These are phyloP conservation scores for Tetheella fluctuosa DNA, from an alignment of 2,888 invertebrate species.

Conservation along the genomic window DNA sequence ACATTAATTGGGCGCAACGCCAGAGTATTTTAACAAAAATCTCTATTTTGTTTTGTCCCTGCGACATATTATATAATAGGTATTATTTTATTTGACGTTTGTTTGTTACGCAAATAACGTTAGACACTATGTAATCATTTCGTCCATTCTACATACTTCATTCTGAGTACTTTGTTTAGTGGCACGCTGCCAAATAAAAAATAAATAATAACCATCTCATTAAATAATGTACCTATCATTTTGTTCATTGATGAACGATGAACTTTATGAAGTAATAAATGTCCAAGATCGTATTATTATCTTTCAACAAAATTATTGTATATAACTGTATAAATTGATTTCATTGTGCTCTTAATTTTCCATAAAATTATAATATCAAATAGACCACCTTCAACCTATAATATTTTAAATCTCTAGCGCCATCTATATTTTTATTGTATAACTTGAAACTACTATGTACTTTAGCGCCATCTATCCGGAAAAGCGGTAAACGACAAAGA, in stretches of 20 bases:
- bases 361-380: too few relatives aligned
- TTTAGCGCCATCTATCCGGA: not conserved
- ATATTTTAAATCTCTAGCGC: not conserved
- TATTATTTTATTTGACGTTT: conserved; percentile 42
- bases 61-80: conserved; percentile 19
- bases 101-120: conserved; percentile 1
- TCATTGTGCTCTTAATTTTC: too few relatives aligned
- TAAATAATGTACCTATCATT: not conserved
- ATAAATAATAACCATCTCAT: conserved; percentile 6
- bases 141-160: not conserved
- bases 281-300: too few relatives aligned
- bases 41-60: conserved; percentile 31
- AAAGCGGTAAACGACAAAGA: not conserved
- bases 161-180: not conserved
- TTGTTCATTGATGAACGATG: not conserved
- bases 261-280: not conserved
- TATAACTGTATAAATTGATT: too few relatives aligned
- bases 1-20: conserved; percentile 11
- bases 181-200: conserved; percentile 3
- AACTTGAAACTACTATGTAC: not conserved
- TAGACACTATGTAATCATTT: conserved; percentile 1
- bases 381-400: too few relatives aligned
- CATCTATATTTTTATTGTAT: not conserved
- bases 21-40: conserved; percentile 20
- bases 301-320: too few relatives aligned